A percentile compares a stretch with the other conserved stretches of the same genome.
Evolutionary conservation across 1,140 invertebrate species (phyloP).

Genomic region (Babylonia areolata): DNA sequence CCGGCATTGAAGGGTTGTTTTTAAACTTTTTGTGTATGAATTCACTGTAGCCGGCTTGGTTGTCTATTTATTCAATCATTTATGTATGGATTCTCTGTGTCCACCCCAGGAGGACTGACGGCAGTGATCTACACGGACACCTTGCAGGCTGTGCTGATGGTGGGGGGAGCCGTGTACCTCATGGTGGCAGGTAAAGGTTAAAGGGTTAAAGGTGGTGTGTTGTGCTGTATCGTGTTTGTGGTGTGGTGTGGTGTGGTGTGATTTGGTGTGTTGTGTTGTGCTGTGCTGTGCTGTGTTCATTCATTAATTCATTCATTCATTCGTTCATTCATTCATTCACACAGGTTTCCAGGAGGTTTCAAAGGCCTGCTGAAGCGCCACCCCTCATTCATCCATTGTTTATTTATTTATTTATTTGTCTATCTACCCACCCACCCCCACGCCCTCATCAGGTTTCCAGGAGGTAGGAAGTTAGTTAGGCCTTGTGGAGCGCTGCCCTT

Average conservation of each 20-base stretch:
- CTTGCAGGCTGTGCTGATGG: slow-evolving; percentile 80
- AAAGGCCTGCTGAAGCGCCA: too few relatives aligned
- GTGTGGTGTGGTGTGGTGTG: neutral
- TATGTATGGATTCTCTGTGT: neutral
- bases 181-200: slow-evolving; percentile 66
- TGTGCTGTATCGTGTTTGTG: neutral
- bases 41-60: neutral
- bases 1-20: too few relatives aligned
- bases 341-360: neutral
- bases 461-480: too few relatives aligned
- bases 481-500: too few relatives aligned
- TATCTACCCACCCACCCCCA: too few relatives aligned
- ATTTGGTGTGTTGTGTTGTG: neutral
- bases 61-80: neutral
- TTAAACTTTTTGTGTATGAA: neutral
- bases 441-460: neutral
- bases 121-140: slow-evolving; percentile 81
- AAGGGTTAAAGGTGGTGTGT: too few relatives aligned
- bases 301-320: neutral
- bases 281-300: neutral
- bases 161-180: slow-evolving; percentile 78
- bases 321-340: neutral
- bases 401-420: too few relatives aligned
- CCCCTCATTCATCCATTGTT: too few relatives aligned
- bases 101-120: slow-evolving; percentile 76